phyloP scores from a whole-genome alignment of 2,888 invertebrate genomes.

The Fabriciana adippe region DNA sequence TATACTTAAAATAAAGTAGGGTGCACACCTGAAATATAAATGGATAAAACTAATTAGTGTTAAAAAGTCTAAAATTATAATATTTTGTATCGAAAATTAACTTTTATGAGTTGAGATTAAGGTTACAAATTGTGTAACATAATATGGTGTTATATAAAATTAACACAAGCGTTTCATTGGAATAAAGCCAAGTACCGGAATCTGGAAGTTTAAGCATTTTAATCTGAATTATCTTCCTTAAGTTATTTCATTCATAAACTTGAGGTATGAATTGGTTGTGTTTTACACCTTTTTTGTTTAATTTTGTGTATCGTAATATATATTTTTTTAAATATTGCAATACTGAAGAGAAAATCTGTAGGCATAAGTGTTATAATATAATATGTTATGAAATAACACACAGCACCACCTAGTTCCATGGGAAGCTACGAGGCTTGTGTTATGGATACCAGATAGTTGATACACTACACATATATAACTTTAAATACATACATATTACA shows the following conservation, averaged over 20 bases:
- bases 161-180: conserved; percentile 10
- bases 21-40: conserved; percentile 2
- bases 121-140: not conserved
- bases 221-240: conserved; percentile 37
- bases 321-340: too few relatives aligned
- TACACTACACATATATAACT: too few relatives aligned
- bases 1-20: not conserved
- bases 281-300: not conserved
- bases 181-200: conserved; percentile 23
- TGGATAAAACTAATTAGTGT: not conserved
- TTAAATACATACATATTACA: too few relatives aligned
- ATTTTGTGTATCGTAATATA: not conserved
- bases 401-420: too few relatives aligned
- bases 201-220: conserved; percentile 34
- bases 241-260: conserved; percentile 35
- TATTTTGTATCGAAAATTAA: too few relatives aligned
- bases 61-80: too few relatives aligned
- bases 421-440: too few relatives aligned
- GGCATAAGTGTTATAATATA: too few relatives aligned
- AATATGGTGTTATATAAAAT: not conserved
- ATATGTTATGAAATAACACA: too few relatives aligned
- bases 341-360: too few relatives aligned
- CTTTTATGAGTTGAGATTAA: too few relatives aligned
- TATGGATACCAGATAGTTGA: too few relatives aligned
- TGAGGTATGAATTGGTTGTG: conserved; percentile 4